A percentile compares a stretch with the other conserved stretches of the same genome.
Evolutionary conservation across 2,113 vertebrate species (phyloP).

Genomic region (Boleophthalmus pectinirostris): DNA sequence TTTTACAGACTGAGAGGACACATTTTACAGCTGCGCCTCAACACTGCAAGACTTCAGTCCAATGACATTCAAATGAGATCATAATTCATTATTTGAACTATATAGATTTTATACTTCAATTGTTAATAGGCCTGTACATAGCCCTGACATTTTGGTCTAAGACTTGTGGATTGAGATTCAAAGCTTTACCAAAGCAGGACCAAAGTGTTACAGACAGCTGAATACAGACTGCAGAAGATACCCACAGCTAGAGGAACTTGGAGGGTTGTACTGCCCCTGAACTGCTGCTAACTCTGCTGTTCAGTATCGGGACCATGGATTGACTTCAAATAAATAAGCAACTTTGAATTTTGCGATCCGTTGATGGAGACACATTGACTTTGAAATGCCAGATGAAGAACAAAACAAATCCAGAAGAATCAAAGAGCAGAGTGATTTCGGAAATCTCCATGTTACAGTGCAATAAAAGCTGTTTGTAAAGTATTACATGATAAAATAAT

Average conservation of each 20-base stretch:
- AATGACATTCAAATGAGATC: conserved; percentile 18
- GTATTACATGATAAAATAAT: not conserved
- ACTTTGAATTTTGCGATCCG: conserved; percentile 16
- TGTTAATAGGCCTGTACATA: conserved; percentile 35
- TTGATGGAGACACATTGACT: not conserved
- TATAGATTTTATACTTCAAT: conserved; percentile 16
- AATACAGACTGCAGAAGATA: conserved; percentile 22
- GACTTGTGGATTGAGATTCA: not conserved
- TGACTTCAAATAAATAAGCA: conserved; percentile 13
- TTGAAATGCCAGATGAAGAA: conserved; percentile 35
- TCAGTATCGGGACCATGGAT: conserved; percentile 21
- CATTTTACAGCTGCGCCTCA: not conserved
- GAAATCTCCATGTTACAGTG: conserved; percentile 2
- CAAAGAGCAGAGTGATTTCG: not conserved
- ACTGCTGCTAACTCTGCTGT: conserved; percentile 29
- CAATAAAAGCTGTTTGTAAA: conserved; percentile 4
- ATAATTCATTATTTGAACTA: conserved; percentile 12
- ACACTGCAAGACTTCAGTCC: conserved; percentile 20
- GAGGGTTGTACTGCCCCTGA: not conserved
- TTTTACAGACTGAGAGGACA: conserved; percentile 27
- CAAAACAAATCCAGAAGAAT: conserved; percentile 5
- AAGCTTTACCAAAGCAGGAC: conserved; percentile 52
- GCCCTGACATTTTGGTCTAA: conserved; percentile 1
- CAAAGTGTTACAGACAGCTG: conserved; percentile 36
- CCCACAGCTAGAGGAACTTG: conserved; percentile 1